Conservation (phyloP, 2,797 vertebrate genomes). For the Luscinia megarhynchos region DNA sequence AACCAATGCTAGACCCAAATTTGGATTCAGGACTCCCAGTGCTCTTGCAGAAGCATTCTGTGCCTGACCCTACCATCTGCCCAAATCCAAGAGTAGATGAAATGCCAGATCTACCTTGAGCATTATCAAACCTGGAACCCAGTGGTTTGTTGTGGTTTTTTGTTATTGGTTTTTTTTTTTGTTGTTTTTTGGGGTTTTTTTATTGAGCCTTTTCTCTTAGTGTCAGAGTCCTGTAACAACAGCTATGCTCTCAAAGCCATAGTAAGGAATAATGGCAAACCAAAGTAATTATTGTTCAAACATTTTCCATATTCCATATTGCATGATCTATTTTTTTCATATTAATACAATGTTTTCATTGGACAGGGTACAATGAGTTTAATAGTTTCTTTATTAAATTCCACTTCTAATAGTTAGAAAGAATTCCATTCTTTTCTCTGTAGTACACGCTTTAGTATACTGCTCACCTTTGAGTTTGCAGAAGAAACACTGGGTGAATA, state of each 20-base stretch:
- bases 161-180: too few relatives aligned
- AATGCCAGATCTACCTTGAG: background rate
- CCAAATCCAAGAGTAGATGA: background rate
- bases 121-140: background rate
- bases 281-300: conserved; percentile 29
- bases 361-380: conserved; percentile 22
- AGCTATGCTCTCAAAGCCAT: background rate
- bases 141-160: background rate
- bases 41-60: background rate
- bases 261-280: conserved; percentile 16
- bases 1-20: background rate
- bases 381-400: conserved; percentile 71
- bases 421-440: conserved; percentile 19
- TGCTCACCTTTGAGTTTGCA: conserved; percentile 21
- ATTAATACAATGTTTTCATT: conserved; percentile 61
- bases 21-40: background rate
- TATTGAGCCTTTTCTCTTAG: background rate
- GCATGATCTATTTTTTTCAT: conserved; percentile 25
- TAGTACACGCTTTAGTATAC: background rate
- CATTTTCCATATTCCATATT: background rate
- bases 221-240: background rate
- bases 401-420: conserved; percentile 61
- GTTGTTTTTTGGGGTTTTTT: background rate
- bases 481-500: conserved; percentile 19
- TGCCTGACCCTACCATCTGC: background rate